These are phyloP conservation scores for Petrolisthes cinctipes DNA, from an alignment of 2,888 invertebrate genomes.

Conservation along the genomic window DNA sequence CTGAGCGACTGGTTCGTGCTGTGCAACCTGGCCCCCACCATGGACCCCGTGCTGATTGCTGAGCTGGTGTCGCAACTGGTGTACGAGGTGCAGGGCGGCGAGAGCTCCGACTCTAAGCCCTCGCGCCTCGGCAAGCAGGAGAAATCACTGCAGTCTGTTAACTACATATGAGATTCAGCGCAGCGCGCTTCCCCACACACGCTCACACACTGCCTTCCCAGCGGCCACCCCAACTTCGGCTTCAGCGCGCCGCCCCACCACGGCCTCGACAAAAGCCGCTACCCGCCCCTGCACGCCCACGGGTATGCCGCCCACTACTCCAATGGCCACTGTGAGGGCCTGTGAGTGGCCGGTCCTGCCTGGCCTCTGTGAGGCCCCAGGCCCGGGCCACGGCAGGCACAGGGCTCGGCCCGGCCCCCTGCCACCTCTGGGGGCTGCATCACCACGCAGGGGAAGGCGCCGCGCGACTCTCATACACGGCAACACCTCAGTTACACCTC, in stretches of 20 bases:
- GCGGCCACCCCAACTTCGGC: constrained; percentile 60
- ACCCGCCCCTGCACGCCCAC: constrained; percentile 49
- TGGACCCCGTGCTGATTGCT: constrained; percentile 65
- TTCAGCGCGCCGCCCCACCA: constrained; percentile 57
- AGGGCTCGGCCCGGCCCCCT: constrained; percentile 60
- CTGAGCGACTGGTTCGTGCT: constrained; percentile 65
- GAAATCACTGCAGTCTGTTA: constrained; percentile 65
- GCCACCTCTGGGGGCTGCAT: constrained; percentile 35
- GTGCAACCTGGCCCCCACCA: constrained; percentile 65
- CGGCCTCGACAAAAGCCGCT: constrained; percentile 50
- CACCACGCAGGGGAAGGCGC: constrained; percentile 60
- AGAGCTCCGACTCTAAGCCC: constrained; percentile 64
- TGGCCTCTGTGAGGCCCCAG: constrained; percentile 60
- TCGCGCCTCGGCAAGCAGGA: constrained; percentile 65
- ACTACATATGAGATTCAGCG: constrained; percentile 66
- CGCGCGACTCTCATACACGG: constrained; percentile 52
- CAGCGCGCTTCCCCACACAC: constrained; percentile 65
- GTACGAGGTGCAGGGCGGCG: constrained; percentile 65
- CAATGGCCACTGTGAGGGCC: constrained; percentile 62
- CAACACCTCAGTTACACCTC: constrained; percentile 35
- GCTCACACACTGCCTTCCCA: constrained; percentile 66
- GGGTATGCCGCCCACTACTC: constrained; percentile 47
- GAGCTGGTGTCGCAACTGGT: constrained; percentile 65
- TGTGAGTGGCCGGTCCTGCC: constrained; percentile 59
- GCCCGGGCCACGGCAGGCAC: constrained; percentile 56